Conservation (phyloP, 2,888 invertebrate genomes). For the Epinotia demarniana region DNA sequence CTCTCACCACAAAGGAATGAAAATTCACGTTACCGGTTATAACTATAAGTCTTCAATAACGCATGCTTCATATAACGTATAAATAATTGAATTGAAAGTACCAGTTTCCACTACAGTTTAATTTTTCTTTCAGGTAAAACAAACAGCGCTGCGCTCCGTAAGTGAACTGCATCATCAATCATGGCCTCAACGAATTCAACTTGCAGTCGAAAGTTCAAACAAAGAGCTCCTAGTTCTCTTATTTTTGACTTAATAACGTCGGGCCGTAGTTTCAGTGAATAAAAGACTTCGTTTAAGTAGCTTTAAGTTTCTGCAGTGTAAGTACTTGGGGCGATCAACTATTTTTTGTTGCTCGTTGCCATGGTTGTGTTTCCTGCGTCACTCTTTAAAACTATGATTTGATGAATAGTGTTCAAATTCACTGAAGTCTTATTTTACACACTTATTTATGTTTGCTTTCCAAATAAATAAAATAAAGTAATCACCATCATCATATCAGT, state of each 20-base stretch:
- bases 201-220: slow-evolving; percentile 36
- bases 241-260: slow-evolving; percentile 31
- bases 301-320: slow-evolving; percentile 3
- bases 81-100: neutral
- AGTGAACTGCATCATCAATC: slow-evolving; percentile 35
- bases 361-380: no score
- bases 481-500: no score
- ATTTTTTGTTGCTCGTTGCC: no score
- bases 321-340: neutral
- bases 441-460: no score
- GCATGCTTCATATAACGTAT: no score
- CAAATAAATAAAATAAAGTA: no score
- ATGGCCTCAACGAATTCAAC: slow-evolving; percentile 23
- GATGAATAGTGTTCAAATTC: no score
- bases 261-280: slow-evolving; percentile 10
- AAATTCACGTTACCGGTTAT: no score
- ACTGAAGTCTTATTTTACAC: no score
- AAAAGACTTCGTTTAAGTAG: slow-evolving; percentile 20
- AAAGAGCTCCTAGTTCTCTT: slow-evolving; percentile 27
- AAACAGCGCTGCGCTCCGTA: slow-evolving; percentile 4
- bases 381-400: no score
- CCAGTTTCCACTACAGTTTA: neutral
- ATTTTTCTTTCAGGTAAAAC: slow-evolving; percentile 13
- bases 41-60: no score
- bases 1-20: no score